Base-by-base conservation (phyloP, 2,888 invertebrate genomes). In the Harpalus rufipes region DNA sequence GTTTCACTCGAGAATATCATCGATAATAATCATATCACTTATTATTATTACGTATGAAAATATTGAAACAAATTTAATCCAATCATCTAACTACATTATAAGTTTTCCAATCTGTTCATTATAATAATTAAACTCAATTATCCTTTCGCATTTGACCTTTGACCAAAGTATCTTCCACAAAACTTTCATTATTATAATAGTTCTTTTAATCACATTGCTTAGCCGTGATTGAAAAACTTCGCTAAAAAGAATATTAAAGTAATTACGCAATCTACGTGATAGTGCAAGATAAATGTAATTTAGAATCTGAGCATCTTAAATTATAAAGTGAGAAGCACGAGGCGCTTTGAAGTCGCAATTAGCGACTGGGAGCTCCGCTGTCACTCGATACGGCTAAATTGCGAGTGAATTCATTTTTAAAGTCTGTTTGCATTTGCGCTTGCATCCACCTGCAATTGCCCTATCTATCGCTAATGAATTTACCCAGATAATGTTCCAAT, bases 271-370 rank as follows among this genome's bases (percentile, higher is more conserved):
- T 68, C 21, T 74, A 61, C 44, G 81, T 63, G 44, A 41, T 65
- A 44, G 41, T 81, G 65, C 25, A 61, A 16, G 61, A 59, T 59
- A 80, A 39, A 61, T 80, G 79, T 59, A 80, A 80, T 80, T 80
- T 80, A 14, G 16, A 65, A 61, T 44, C 32, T 61, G 25, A 59
- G 32, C 39, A 1, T 21, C 81, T 61, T 61, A 41, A 80, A 81
- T 63, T 44, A 63, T 81, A 41, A 80, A 80, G 39, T 32, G 81
- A 63, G 63, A 78, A 61, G 39, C 41, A 3, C 21, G 21, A 21
- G 14, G 7, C 18, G 41, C 81, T 81, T 81, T 81, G 81, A 81
- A 61, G 63, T 81, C 81, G 81, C 61, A 81, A 81, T 81, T 81
- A 81, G 12, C 44, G 63, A 18, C 12, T 44, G 5, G 16, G 10